A percentile compares a stretch with the other conserved stretches of the same genome.
Evolutionary conservation across 2,888 invertebrate species (phyloP).

Genomic region (Hypomecis atomaria): DNA sequence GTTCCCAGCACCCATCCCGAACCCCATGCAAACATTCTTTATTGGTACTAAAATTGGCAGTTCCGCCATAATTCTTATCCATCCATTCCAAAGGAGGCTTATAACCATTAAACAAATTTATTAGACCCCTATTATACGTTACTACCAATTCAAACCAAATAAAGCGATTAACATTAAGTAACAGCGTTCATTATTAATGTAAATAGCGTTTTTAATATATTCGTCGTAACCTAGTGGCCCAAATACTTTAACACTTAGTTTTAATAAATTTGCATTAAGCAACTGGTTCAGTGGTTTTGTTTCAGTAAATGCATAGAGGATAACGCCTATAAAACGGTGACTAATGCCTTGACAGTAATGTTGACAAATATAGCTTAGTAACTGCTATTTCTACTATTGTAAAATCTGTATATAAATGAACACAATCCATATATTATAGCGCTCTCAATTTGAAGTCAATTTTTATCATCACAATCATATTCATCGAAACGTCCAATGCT

Average conservation of each 20-base stretch:
- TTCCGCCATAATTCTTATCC: constrained; percentile 21
- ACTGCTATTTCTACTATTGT: neutral
- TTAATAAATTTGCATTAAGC: constrained; percentile 57
- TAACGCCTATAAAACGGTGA: constrained; percentile 31
- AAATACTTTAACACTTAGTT: constrained; percentile 44
- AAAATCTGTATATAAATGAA: too few species aligned
- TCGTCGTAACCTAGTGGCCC: constrained; percentile 48
- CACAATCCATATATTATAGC: too few species aligned
- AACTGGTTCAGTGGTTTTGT: constrained; percentile 44
- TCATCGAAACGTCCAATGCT: too few species aligned
- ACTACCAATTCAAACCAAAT: constrained; percentile 34
- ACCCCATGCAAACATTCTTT: constrained; percentile 20
- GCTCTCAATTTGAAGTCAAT: too few species aligned
- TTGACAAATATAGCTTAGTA: constrained; percentile 8
- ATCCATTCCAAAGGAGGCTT: constrained; percentile 22
- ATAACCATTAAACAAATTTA: constrained; percentile 27
- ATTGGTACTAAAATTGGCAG: constrained; percentile 24
- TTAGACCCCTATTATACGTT: constrained; percentile 27
- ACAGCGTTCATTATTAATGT: constrained; percentile 28
- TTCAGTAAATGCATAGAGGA: constrained; percentile 43
- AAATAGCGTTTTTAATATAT: constrained; percentile 34
- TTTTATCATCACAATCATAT: too few species aligned
- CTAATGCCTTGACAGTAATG: constrained; percentile 8
- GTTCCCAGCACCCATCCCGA: neutral
- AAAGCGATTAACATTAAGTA: constrained; percentile 30